Evolutionary conservation across 2,797 vertebrate species (phyloP).

Genomic region (Sebastes steindachneri): DNA sequence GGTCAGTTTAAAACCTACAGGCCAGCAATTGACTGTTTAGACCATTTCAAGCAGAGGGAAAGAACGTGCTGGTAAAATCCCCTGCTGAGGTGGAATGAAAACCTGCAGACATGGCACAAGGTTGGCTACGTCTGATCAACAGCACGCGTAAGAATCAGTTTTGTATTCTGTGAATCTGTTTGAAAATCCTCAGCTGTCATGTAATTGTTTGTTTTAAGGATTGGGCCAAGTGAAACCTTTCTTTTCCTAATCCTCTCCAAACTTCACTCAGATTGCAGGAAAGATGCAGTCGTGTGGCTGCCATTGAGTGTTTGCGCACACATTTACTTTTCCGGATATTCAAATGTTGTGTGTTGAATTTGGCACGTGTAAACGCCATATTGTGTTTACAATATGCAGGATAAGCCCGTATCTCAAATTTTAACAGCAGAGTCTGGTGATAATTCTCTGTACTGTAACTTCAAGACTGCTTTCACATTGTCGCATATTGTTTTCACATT

Average conservation of each 20-base stretch:
- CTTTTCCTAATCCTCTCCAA: constrained; percentile 37
- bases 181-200: constrained; percentile 3
- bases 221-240: constrained; percentile 14
- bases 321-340: constrained; percentile 27
- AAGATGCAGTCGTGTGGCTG: constrained; percentile 3
- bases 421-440: background rate
- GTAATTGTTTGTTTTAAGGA: constrained; percentile 34
- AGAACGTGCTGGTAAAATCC: background rate
- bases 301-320: background rate
- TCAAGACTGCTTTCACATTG: background rate
- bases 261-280: constrained; percentile 21
- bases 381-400: constrained; percentile 28
- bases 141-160: background rate
- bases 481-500: background rate
- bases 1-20: background rate
- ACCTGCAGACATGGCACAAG: constrained; percentile 2
- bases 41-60: background rate
- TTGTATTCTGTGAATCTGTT: constrained; percentile 22
- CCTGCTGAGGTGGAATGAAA: constrained; percentile 13
- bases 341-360: constrained; percentile 30
- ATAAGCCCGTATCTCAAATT: constrained; percentile 8
- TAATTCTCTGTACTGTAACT: background rate
- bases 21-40: background rate
- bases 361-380: constrained; percentile 20
- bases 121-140: background rate